Conservation (phyloP, 2,797 vertebrate genomes). For the Clarias fuscus region DNA sequence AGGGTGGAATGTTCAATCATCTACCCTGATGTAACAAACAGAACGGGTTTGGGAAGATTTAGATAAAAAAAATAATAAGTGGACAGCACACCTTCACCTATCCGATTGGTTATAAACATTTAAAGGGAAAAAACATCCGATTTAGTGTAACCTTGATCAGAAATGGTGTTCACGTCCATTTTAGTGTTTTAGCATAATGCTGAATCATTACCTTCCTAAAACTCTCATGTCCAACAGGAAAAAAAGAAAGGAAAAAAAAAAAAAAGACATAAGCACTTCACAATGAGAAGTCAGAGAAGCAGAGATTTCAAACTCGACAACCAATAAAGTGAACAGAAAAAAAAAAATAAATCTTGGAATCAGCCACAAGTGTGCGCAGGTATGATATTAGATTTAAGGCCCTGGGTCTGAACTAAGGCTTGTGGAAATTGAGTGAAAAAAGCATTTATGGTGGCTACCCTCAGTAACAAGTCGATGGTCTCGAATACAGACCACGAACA, state of each 20-base stretch:
- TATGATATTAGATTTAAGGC: slow-evolving; percentile 3
- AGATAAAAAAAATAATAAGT: not conserved
- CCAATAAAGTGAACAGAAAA: not conserved
- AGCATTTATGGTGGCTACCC: not conserved
- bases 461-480: not conserved
- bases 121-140: not conserved
- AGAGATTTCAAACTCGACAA: not conserved
- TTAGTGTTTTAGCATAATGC: slow-evolving; percentile 46
- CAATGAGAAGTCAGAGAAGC: not conserved
- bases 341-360: slow-evolving; percentile 5
- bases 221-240: not conserved
- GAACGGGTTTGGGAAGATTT: not conserved
- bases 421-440: slow-evolving; percentile 3
- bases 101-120: not conserved
- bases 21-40: slow-evolving; percentile 26
- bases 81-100: not conserved
- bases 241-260: not conserved
- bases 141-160: slow-evolving; percentile 44
- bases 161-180: not conserved
- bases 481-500: slow-evolving; percentile 14
- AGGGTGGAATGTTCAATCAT: not conserved
- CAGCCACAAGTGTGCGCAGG: not conserved
- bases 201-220: not conserved
- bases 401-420: slow-evolving; percentile 37
- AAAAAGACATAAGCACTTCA: no score